phyloP scores from a whole-genome alignment of 2,113 vertebrate species.

The Anthoscopus minutus region DNA sequence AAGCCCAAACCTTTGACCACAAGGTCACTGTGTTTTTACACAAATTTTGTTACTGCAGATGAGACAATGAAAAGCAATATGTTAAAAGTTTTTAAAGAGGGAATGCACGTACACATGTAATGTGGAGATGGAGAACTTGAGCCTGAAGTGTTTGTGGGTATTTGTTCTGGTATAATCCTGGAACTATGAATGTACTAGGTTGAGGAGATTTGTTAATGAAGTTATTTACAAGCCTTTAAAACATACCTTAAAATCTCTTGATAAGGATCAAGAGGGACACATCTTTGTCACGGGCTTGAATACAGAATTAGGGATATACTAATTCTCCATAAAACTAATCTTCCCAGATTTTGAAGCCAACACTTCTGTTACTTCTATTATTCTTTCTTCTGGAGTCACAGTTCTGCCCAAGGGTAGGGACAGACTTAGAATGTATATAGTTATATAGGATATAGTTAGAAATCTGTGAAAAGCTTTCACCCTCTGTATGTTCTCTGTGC shows the following conservation, averaged over 20 bases:
- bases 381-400: background rate
- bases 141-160: background rate
- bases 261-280: background rate
- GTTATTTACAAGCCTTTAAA: background rate
- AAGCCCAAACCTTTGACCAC: background rate
- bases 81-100: background rate
- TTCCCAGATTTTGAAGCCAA: background rate
- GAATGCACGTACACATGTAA: fast-evolving
- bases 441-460: background rate
- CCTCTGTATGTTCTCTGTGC: background rate
- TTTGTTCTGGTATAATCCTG: background rate
- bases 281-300: background rate
- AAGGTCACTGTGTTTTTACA: background rate
- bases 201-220: background rate
- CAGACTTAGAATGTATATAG: too few relatives aligned
- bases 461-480: background rate
- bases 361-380: background rate
- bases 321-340: background rate
- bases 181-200: background rate
- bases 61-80: background rate
- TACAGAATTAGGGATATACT: fast-evolving
- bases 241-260: background rate
- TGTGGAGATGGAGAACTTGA: background rate
- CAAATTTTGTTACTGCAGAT: background rate
- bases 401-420: background rate